Evolutionary conservation across 2,113 vertebrate species (phyloP).

Genomic region (Scartelaos histophorus): DNA sequence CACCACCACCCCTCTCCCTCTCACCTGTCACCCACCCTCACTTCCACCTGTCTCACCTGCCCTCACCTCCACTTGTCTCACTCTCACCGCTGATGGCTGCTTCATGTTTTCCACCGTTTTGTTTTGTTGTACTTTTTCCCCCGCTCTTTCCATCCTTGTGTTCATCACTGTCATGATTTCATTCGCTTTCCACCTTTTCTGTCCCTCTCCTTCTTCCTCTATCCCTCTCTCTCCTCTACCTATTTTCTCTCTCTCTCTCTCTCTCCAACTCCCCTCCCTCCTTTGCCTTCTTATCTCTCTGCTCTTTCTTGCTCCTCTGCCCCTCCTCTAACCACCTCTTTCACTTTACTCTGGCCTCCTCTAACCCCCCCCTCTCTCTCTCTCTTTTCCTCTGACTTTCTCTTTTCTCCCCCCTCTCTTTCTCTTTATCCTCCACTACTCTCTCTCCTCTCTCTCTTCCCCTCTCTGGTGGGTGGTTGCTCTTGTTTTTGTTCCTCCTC

Average conservation of each 20-base stretch:
- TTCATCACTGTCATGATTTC: neutral
- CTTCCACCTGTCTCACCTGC: conserved; percentile 16
- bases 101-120: neutral
- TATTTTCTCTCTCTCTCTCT: neutral
- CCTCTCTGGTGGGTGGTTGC: conserved; percentile 56
- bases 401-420: neutral
- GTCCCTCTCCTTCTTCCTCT: too few relatives aligned
- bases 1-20: conserved; percentile 44
- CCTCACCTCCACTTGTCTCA: neutral
- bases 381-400: conserved; percentile 31
- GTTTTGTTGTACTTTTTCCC: neutral
- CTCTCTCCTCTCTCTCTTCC: conserved; percentile 9
- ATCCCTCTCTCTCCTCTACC: too few relatives aligned
- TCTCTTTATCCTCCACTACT: too few relatives aligned
- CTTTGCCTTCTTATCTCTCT: neutral
- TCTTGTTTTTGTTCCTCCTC: conserved; percentile 52
- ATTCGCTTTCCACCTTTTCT: neutral
- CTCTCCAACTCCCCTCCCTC: neutral
- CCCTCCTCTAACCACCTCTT: neutral
- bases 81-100: neutral
- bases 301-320: neutral
- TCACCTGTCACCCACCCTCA: conserved; percentile 42
- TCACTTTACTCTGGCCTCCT: neutral
- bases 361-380: conserved; percentile 8
- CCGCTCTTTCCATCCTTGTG: neutral